Evolutionary conservation across 2,113 vertebrate genomes (phyloP), one percentile per base, ranked within the genome.

Genomic region (Danionella cerebrum): DNA sequence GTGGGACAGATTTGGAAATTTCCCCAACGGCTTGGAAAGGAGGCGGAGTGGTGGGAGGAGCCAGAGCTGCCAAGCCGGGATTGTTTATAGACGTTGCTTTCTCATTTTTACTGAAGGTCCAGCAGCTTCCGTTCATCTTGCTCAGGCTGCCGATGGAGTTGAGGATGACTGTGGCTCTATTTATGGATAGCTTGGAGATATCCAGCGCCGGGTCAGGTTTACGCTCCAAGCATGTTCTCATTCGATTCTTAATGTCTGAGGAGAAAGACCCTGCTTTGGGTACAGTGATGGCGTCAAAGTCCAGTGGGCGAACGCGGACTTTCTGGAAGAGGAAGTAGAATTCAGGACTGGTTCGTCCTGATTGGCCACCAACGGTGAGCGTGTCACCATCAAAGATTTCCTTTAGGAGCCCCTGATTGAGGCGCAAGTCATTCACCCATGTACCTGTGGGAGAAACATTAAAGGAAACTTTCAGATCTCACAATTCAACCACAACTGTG

Each of bases 241-340:
- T 88, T 60, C 78, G 84, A 80, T 79, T 89, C 81, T 78, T 82
- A 63, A 79, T 74, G 84, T 84, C 86, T 2, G 73, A 86, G 16
- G 87, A 88, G 58, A 90, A 90, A 1, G 83, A 83, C 5, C 83
- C 87, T 0, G 87, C 89, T 76, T 91, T 89, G 0, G 92, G 92
- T 31, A 89, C 81, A 0, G 92, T 94, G 71, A 96, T 94, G 48
- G 93, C 92, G 0, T 92, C 90, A 6, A 96, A 96, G 75, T 95
- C 92, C 63, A 92, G 85, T 1, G 93, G 93, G 2, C 89, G 90
- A 67, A 96, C 91, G 35, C 83, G 85, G 60, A 95, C 93, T 78
- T 91, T 92, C 74, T 95, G 93, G 82, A 96, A 96, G 19, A 96
- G 90, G 80, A 95, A 95, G 83, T 91, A 93, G 73, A 92, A 94